Evolutionary conservation across 2,888 invertebrate species (phyloP), one percentile per base, ranked within the genome.

Genomic region (Calliopum simillimum): DNA sequence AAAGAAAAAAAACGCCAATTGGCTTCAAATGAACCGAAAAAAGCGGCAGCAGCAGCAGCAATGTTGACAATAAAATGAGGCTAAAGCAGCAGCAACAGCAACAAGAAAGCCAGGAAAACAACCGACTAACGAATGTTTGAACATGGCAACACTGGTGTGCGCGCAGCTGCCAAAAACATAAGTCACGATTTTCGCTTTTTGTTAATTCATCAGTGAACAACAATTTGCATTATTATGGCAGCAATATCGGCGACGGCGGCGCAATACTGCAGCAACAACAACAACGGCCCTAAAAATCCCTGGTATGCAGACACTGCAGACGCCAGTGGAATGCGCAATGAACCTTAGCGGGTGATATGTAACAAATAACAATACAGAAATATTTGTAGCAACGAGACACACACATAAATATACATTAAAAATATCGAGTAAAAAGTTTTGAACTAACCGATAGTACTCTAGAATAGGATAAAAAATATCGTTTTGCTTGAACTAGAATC

Each of bases 201-300:
- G 73, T 75, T 75, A 75, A 75, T 75, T 75, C 75, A 75, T 75
- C 75, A 75, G 70, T 73, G 71, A 75, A 75, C 73, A 75, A 75
- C 73, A 74, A 74, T 75, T 75, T 75, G 73, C 75, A 75, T 74
- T 74, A 71, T 68, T 71, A 69, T 61, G 66, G 69, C 41, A 8
- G 33, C 33, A 33, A 33, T 51, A 71, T 61, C 33, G 47, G 47
- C 64, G 25, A 25, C 56, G 43, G 47, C 13, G 1, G 47, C 41
- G 21, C 55, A 53, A 21, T 13, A 11, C 25, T n/a, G 55, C 12
- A 55, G 33, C 56, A 43, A 21, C 65, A 53, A 23, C 25, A 49
- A 23, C 49, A 19, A 21, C 46, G 47, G 46, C 63, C 63, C 64
- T 51, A 13, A 51, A 51, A 64, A 53, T 64, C 19, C 64, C 41